Percentiles rank a stretch among this genome's conserved stretches.
phyloP scores from a whole-genome alignment of 2,888 invertebrate species.

The Drosophila basisetae region DNA sequence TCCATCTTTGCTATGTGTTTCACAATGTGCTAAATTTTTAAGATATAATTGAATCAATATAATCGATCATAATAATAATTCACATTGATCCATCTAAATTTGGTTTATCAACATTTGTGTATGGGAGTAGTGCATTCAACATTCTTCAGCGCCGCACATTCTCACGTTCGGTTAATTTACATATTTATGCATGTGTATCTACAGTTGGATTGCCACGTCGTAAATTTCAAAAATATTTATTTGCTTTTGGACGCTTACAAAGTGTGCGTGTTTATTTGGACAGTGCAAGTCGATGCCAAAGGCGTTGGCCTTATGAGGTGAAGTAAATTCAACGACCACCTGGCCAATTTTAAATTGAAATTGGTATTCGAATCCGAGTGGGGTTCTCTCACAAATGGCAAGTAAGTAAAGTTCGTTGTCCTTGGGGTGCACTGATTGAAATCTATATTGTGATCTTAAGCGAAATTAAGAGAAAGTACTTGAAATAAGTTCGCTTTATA shows the following conservation, averaged over 20 bases:
- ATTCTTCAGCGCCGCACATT: conserved; percentile 59
- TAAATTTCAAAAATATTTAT: conserved; percentile 78
- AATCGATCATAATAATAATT: conserved; percentile 18
- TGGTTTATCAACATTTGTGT: conserved; percentile 9
- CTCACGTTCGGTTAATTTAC: conserved; percentile 71
- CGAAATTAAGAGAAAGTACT: not conserved
- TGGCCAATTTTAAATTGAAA: conserved; percentile 51
- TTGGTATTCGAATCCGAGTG: conserved; percentile 10
- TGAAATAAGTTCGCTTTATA: not conserved
- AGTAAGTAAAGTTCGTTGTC: not conserved
- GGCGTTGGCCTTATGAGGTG: conserved; percentile 52
- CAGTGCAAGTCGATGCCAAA: conserved; percentile 57
- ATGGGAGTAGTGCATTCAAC: conserved; percentile 39
- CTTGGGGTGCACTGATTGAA: not conserved
- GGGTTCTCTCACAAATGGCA: conserved; percentile 17
- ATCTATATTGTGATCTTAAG: not conserved
- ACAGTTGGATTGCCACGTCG: conserved; percentile 65
- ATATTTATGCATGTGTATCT: conserved; percentile 53
- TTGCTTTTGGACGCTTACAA: conserved; percentile 73
- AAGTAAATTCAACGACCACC: conserved; percentile 40
- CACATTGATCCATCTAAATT: conserved; percentile 9
- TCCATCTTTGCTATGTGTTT: not conserved
- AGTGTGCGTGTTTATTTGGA: conserved; percentile 79
- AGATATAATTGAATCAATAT: not conserved
- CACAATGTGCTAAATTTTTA: not conserved